phyloP scores from a whole-genome alignment of 2,113 vertebrate species.

The Stegastes partitus region DNA sequence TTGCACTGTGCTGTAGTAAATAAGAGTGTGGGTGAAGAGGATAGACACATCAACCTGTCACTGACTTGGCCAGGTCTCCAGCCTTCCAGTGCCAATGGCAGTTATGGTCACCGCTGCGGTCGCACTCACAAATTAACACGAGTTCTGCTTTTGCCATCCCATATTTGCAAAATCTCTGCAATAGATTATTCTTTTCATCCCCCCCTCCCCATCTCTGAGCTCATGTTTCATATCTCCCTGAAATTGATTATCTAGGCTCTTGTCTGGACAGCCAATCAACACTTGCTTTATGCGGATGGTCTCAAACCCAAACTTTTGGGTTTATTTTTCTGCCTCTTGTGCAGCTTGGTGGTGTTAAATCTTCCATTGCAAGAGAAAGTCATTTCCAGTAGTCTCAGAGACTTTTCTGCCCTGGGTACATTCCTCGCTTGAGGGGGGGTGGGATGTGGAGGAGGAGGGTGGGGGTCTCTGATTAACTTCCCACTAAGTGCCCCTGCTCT shows the following conservation, averaged over 20 bases:
- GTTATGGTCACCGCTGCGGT: conserved; percentile 64
- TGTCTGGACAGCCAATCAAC: conserved; percentile 64
- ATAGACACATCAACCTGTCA: conserved; percentile 76
- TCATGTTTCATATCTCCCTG: conserved; percentile 53
- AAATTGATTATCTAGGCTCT: conserved; percentile 53
- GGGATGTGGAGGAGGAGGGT: conserved; percentile 4
- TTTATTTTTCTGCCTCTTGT: conserved; percentile 66
- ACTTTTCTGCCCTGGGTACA: conserved; percentile 64
- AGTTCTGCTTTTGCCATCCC: conserved; percentile 53
- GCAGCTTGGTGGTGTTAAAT: conserved; percentile 69
- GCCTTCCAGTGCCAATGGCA: conserved; percentile 56
- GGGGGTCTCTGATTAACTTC: conserved; percentile 80
- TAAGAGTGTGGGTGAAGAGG: conserved; percentile 42
- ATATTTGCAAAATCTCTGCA: conserved; percentile 34
- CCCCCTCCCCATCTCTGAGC: background rate
- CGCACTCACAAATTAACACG: conserved; percentile 65
- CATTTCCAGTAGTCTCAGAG: conserved; percentile 72
- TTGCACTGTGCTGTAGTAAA: conserved; percentile 41
- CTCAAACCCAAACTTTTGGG: conserved; percentile 42
- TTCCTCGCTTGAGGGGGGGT: conserved; percentile 59
- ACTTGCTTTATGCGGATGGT: conserved; percentile 57
- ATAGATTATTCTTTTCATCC: conserved; percentile 27
- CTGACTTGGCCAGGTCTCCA: conserved; percentile 54
- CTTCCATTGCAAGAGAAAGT: conserved; percentile 70
- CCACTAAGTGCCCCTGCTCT: conserved; percentile 81